Evolutionary conservation across 1,140 invertebrate genomes (phyloP), one percentile per base, ranked within the genome.

Genomic region (Dysdera silvatica): DNA sequence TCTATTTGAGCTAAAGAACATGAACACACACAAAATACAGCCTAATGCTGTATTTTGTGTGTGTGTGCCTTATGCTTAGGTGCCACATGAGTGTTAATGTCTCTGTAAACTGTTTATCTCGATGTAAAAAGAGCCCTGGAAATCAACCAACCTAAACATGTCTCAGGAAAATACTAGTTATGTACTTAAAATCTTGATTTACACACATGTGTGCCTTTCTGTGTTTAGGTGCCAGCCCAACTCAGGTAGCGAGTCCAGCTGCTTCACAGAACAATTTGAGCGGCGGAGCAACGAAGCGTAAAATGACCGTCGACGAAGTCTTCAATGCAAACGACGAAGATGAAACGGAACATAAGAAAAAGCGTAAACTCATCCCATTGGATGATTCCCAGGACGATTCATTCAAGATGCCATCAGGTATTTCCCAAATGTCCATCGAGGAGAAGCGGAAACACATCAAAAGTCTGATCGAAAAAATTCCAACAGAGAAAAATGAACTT

Each of bases 381-480:
- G 87, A 71, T 41, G 66, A 71, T 59, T 47, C 41, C 23, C 58
- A 49, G 20, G 58, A 61, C 20, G 57, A 61, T 29, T 35, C 29
- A 18, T 23, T 31, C 3, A 58, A 52, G 24, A 61, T 26, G 45
- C 47, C 54, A 2, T 40, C 47, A 32, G 24, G 43, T 32, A 40
- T 52, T 12, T 48, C 31, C 14, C 58, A 63, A 40, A 54, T 69
- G 54, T 53, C 51, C 10, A 53, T 61, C 69, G 95, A 97, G 78
- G 96, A 99, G 76, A 98, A 98, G 75, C 80, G 91, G 48, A 91
- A 91, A 71, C 86, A 94, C 74, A 95, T 98, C 69, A 98, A 98
- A 81, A 88, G 87, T 58, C 83, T 98, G 61, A 98, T 99, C 72
- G 95, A 98, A 75, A 93, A 91, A 80, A 99, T 99, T 75, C 96